Evolutionary conservation across 2,797 vertebrate species (phyloP), one percentile per base, ranked within the genome.

Genomic region (Rhinella marina): DNA sequence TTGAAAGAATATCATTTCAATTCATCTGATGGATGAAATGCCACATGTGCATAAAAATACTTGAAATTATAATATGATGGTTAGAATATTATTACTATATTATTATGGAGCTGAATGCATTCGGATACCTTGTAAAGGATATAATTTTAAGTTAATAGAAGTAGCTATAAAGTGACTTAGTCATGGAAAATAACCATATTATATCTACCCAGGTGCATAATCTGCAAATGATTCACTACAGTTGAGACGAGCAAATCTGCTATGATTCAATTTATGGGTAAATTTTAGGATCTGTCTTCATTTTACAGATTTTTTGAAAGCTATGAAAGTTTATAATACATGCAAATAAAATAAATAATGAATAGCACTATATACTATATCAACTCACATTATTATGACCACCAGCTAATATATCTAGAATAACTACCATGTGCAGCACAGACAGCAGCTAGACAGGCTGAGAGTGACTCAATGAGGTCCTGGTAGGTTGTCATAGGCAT

Each of bases 141-240:
- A 62, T 62, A 61, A 25, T 62, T 41, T 48, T 7, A 81, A 81
- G 57, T 29, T 73, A 41, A 41, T 62, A 62, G 57, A 81, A 62
- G 21, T 81, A 29, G 57, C 62, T 81, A 14, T 41, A 62, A 48
- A 41, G 72, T 73, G 72, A 73, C 72, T 73, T 73, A 73, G 27
- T 41, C 79, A 62, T 41, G 59, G 56, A 61, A 32, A 56, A 19
- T 81, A 61, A 81, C 41, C 29, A 62, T 81, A 41, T 61, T 80
- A 80, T 59, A 27, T 56, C 11, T 61, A 41, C 29, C 57, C 76
- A 52, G 50, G 54, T 78, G 48, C 76, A 56, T n/a, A 78, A 77
- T 19, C 52, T 56, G 76, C 48, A 78, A 81, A 19, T 48, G 5
- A 62, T 81, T 81, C 32, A 81, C 59, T 62, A 29, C 10, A 81